Evolutionary conservation across 2,888 invertebrate genomes (phyloP), one percentile per base, ranked within the genome.

Genomic region (Antitype chi): DNA sequence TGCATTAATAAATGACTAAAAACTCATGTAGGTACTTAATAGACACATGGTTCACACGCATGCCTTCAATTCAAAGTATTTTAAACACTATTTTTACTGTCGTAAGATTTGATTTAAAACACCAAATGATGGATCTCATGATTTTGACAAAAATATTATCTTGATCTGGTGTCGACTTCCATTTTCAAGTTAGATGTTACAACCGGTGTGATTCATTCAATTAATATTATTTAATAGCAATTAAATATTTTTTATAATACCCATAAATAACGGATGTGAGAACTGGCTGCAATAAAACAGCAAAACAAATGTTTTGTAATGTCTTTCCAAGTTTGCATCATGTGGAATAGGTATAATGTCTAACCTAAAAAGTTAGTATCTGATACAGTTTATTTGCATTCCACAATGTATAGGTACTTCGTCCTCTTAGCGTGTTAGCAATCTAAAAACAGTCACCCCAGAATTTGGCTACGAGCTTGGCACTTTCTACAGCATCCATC

Each of bases 1-100:
- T 88, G 81, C 80, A 85, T 84, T 79, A 81, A 89, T 89, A 87
- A 84, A 82, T 78, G 43, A 66, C 49, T 85, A 85, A 80, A 84
- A 76, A 78, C 62, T 66, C 52, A 64, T 78, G 67, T 47, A 11
- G 43, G 43, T 78, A 82, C 53, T 55, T 75, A 76, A 76, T 70
- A 81, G 70, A 81, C 70, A 78, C 74, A 75, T 53, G 52, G 57
- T 78, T 78, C 76, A 76, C 80, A 82, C 73, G 63, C 20, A 78
- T 47, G 59, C 49, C 38, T 78, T 32, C 17, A 47, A 25, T 13
- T 17, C 25, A 64, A 74, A 17, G 7, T 11, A 70, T 43, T 78
- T 79, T 78, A 52, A 76, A 81, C 81, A 4, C 53, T 81, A 80
- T 9, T 5, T 7, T 0, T 20, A 38, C 11, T 0, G 0, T 0